Evolutionary conservation across 2,888 invertebrate species (phyloP).

Genomic region (Scaptomyza tumidula): DNA sequence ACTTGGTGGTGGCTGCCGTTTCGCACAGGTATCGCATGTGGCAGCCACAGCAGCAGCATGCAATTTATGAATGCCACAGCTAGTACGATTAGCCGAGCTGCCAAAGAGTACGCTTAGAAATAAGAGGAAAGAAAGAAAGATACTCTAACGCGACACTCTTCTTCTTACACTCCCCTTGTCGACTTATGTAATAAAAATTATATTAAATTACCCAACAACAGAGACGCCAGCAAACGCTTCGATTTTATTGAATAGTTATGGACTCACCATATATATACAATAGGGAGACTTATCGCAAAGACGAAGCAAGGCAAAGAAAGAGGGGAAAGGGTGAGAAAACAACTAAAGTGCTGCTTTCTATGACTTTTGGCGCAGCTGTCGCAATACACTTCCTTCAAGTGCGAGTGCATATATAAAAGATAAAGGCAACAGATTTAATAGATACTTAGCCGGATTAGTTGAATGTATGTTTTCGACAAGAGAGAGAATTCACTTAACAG

Average conservation of each 20-base stretch:
- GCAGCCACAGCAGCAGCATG: conserved; percentile 55
- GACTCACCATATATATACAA: conserved; percentile 38
- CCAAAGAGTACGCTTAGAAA: conserved; percentile 16
- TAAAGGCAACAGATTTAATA: conserved; percentile 22
- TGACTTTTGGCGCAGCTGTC: conserved; percentile 1
- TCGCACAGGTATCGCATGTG: conserved; percentile 79
- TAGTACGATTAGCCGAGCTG: conserved; percentile 51
- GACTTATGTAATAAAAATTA: conserved; percentile 79
- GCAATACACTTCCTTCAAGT: conserved; percentile 10
- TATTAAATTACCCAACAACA: conserved; percentile 74
- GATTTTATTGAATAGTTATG: conserved; percentile 69
- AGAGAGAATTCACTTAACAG: neutral
- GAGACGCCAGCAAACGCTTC: conserved; percentile 68
- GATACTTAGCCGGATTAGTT: conserved; percentile 22
- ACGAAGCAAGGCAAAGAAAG: no score
- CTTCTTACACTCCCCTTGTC: neutral
- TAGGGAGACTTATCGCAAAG: neutral
- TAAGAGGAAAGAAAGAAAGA: conserved; percentile 5
- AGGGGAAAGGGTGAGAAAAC: neutral
- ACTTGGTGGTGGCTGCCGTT: conserved; percentile 51
- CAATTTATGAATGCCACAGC: conserved; percentile 78
- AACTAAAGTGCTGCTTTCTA: conserved; percentile 27
- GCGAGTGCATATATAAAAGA: conserved; percentile 2
- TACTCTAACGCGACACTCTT: conserved; percentile 6
- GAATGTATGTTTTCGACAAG: conserved; percentile 5